Evolutionary conservation across 2,797 vertebrate genomes (phyloP), one percentile per base, ranked within the genome.

Genomic region (Enteromius radiatus): DNA sequence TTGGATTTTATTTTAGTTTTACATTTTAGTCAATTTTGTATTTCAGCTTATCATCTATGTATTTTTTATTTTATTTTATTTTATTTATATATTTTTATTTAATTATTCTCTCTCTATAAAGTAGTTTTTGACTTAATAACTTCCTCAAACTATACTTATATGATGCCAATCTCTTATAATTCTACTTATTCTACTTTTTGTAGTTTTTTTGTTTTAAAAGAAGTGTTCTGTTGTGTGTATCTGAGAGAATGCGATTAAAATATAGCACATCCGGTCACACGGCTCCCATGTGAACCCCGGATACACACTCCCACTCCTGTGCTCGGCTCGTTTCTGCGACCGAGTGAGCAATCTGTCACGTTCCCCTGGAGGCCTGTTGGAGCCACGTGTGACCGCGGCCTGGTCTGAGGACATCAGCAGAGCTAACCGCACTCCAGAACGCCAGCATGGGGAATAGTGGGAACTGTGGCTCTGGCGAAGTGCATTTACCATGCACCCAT

Each of bases 291-390:
- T 69, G 64, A 65, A 38, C 52, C 82, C 73, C 10, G 5, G 38
- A 77, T 36, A 54, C 78, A 65, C 54, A 33, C 83, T 73, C 31
- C 56, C 56, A 36, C 80, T 78, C 69, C 74, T 84, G 71, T 85
- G 76, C 78, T 82, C 45, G 79, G 73, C 82, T 83, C 76, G 56
- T 89, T 84, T 45, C 86, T 86, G 56, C 12, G 54, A 90, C 89
- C 89, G 88, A 92, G 86, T 90, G 89, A 90, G 86, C 91, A 90
- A 90, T 86, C 88, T 91, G 92, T 92, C 91, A 90, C 84, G 83
- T 87, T 89, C 91, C 90, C 89, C 90, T 23, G 56, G 86, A 86
- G 89, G 89, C 90, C 90, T 87, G 38, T 63, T 12, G 67, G 33
- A 84, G 80, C 63, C 77, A 73, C 76, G 87, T 88, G 90, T 91